Evolutionary conservation across 1,140 invertebrate genomes (phyloP), one percentile per base, ranked within the genome.

Genomic region (Cydia splendana): DNA sequence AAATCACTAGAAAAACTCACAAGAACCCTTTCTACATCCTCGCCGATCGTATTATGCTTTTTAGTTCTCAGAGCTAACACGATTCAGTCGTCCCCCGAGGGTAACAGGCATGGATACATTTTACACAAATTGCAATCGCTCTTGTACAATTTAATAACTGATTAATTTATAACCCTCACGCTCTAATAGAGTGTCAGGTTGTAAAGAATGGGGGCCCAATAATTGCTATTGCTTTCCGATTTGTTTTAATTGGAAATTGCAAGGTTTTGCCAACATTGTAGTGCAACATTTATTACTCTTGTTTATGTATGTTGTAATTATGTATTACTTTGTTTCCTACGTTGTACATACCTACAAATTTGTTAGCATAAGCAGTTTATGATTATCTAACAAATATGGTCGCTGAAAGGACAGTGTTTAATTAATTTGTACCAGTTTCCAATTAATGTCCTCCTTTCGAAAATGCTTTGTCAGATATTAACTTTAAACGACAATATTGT

Each of bases 181-280:
- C 65, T 38, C 53, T 57, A 69, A 69, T 65, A 15, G 28, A 34
- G 65, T 69, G 65, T 69, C 30, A 34, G 15, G 65, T 34, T 69
- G 28, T 69, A 69, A 69, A 57, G 53, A 57, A 69, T 34, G 65
- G 65, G 48, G 65, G 65, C 4, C 13, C 30, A 69, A 69, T 69
- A 69, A 69, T 69, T 38, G 65, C 28, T 4, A 67, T 34, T 67
- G 65, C 30, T 69, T 38, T 69, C 28, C 65, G n/a, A 34, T 69
- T 69, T 69, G 30, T 69, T 69, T 69, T 69, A 69, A 69, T 69
- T 69, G 65, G 65, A 69, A 34, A 69, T 69, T 69, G 65, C 65
- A 69, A 69, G 28, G 65, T 69, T 69, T 69, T 69, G 7, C 30
- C 28, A 69, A 34, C 65, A 67, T 34, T 34, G 65, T 34, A 34